Evolutionary conservation across 2,888 invertebrate species (phyloP).

Genomic region (Spisula subtruncata): DNA sequence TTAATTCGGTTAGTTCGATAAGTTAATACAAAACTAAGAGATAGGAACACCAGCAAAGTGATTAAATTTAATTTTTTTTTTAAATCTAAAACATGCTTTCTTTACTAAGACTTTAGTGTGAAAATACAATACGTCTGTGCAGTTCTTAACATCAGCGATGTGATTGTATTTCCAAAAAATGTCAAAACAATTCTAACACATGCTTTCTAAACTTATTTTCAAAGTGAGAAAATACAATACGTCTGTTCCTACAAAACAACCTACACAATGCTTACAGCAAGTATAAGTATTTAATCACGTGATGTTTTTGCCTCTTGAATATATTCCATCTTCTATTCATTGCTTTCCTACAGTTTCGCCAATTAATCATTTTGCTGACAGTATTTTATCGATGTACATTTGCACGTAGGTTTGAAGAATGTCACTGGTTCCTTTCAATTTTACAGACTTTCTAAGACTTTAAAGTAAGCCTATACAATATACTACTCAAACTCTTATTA

Average conservation of each 20-base stretch:
- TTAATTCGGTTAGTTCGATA: too few species aligned
- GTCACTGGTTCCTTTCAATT: too few species aligned
- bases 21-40: too few species aligned
- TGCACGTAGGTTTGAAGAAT: too few species aligned
- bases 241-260: not conserved
- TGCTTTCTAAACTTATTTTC: not conserved
- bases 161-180: too few species aligned
- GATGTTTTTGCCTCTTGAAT: not conserved
- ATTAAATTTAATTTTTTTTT: too few species aligned
- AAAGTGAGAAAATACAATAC: not conserved
- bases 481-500: too few species aligned
- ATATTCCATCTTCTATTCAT: not conserved
- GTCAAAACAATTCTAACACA: not conserved
- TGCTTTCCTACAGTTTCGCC: not conserved
- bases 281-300: not conserved
- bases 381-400: not conserved
- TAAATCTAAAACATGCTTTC: too few species aligned
- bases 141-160: too few species aligned
- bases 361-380: not conserved
- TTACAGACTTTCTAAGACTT: not conserved
- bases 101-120: too few species aligned
- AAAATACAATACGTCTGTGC: too few species aligned
- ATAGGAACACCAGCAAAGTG: too few species aligned
- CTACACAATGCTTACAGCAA: not conserved
- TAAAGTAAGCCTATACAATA: slow-evolving; percentile 8